phyloP scores from a whole-genome alignment of 64 coral and sea anemone species.

The Stichodactyla mertensii region DNA sequence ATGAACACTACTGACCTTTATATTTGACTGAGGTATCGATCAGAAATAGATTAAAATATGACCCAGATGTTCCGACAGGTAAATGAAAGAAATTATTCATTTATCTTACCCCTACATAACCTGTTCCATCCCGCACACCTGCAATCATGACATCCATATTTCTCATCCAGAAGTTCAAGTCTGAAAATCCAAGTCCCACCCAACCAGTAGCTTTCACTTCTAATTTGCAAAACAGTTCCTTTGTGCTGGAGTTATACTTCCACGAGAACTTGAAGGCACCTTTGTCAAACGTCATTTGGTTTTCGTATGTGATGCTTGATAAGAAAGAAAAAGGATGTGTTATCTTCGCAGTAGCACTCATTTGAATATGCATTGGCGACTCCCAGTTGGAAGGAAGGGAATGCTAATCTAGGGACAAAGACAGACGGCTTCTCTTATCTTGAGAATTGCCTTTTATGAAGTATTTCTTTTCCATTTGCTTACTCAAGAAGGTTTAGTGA shows the following conservation, averaged over 20 bases:
- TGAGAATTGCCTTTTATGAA: too few species aligned
- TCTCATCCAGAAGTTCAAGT: neutral
- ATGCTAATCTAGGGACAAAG: too few species aligned
- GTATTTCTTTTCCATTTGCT: too few species aligned
- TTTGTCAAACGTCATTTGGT: neutral
- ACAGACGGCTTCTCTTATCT: too few species aligned
- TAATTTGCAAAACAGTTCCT: neutral
- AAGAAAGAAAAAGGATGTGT: neutral
- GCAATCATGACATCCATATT: slow-evolving; percentile 7
- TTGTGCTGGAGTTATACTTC: neutral
- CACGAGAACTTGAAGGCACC: neutral
- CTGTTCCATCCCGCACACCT: neutral
- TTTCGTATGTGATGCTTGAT: neutral
- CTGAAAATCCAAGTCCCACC: slow-evolving; percentile 5
- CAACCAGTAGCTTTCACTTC: neutral
- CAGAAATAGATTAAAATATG: too few species aligned
- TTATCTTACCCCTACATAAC: neutral
- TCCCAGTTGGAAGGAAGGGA: too few species aligned
- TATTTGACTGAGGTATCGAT: too few species aligned
- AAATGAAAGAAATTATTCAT: neutral
- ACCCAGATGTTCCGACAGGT: neutral
- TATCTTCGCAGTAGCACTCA: neutral
- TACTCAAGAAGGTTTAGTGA: too few species aligned
- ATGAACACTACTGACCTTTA: too few species aligned
- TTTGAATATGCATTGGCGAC: too few species aligned